Percentiles rank a stretch among this genome's conserved stretches.
These are phyloP conservation scores for Ditula angustiorana DNA, from an alignment of 2,888 invertebrate genomes.

Conservation along the genomic window DNA sequence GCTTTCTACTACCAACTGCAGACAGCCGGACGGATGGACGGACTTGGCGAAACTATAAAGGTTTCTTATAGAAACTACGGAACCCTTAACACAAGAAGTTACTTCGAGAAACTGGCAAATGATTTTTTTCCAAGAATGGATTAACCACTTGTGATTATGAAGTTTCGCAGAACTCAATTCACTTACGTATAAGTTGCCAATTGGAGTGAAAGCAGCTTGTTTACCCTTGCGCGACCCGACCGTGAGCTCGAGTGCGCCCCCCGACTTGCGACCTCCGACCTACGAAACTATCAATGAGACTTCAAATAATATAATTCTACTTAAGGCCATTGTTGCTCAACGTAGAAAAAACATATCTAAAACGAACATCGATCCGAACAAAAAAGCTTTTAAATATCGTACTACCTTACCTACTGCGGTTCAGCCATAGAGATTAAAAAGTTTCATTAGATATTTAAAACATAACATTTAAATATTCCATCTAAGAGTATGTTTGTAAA, in stretches of 20 bases:
- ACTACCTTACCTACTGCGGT: too few relatives aligned
- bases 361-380: too few relatives aligned
- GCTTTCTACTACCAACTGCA: too few relatives aligned
- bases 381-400: too few relatives aligned
- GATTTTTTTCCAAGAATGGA: not conserved
- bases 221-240: conserved; percentile 59
- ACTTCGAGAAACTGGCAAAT: not conserved
- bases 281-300: conserved; percentile 9
- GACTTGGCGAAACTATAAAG: too few relatives aligned
- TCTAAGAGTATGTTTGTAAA: too few relatives aligned
- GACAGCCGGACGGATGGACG: too few relatives aligned
- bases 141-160: conserved; percentile 43
- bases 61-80: too few relatives aligned
- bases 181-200: conserved; percentile 72
- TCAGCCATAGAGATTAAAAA: too few relatives aligned
- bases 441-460: too few relatives aligned
- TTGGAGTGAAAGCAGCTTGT: conserved; percentile 68
- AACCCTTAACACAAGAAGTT: not conserved
- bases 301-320: not conserved
- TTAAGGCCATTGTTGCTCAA: not conserved
- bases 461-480: too few relatives aligned
- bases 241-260: conserved; percentile 12
- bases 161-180: conserved; percentile 66
- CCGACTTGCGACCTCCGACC: conserved; percentile 14
- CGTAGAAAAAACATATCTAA: too few relatives aligned